Base-by-base conservation (phyloP, 2,113 vertebrate genomes). In the Pedionomus torquatus region DNA sequence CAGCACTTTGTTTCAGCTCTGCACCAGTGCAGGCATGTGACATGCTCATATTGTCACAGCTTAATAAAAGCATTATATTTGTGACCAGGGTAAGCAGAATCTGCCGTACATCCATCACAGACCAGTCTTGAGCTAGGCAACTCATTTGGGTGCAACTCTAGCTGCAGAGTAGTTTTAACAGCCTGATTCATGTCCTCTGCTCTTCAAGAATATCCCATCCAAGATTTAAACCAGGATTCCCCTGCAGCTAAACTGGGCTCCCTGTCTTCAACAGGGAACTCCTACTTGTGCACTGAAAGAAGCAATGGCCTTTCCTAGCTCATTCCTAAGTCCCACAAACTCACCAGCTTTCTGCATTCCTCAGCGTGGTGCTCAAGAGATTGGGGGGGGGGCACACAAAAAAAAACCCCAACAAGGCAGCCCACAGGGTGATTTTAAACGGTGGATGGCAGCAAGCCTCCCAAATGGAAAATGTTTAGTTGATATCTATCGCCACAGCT, bases 401-500 rank as follows among this genome's bases (percentile, higher is more conserved):
- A 51, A 44, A 39, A 90, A 61, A 76, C 44, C 44, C 44, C 15
- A 39, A 31, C 68, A 71, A 70, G 37, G 41, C 84, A 57, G 60
- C 55, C 71, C 46, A 23, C 10, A 16, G 77, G 54, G 43, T 71
- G 91, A 69, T 57, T 92, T 89, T 52, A 72, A 92, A 69, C 37
- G 54, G 80, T 30, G 91, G 77, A 93, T 68, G 82, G 90, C 90
- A 92, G 75, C 74, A 91, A 90, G 57, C 54, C 26, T 90, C 93
- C 93, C 30, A 28, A 64, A 78, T 90, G 82, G 93, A 90, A 71
- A 94, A 92, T 80, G 89, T 91, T 86, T 41, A 79, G 82, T 75
- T 15, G 75, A 92, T 96, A 79, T 61, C 31, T 77, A 76, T 89
- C 33, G 4, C 95, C 96, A 91, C 97, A 96, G 96, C 97, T 97